Percentiles rank a stretch among this genome's conserved stretches.
These are phyloP conservation scores for Zoanthus solanderi DNA, from an alignment of 92 coral and sea anemone species.

Conservation along the genomic window DNA sequence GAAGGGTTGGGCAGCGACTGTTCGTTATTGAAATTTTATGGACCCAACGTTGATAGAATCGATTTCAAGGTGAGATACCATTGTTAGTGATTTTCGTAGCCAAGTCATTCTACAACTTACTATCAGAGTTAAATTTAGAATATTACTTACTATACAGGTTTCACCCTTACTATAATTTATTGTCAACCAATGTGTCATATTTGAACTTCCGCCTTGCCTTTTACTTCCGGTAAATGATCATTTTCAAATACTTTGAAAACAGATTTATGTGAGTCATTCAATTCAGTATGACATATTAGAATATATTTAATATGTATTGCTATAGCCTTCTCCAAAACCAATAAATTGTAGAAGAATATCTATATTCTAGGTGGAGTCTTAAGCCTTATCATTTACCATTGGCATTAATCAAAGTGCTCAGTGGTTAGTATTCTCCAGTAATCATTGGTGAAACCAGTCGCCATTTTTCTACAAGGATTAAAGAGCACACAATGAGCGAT, in stretches of 20 bases:
- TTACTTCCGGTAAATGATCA: background rate
- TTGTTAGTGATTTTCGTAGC: background rate
- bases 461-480: too few relatives aligned
- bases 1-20: slow-evolving; percentile 6
- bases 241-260: background rate
- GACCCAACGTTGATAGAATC: slow-evolving; percentile 39
- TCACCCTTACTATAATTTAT: background rate
- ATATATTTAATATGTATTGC: too few relatives aligned
- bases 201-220: background rate
- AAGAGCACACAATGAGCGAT: too few relatives aligned
- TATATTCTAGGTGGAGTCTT: too few relatives aligned
- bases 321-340: too few relatives aligned
- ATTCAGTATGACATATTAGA: too few relatives aligned
- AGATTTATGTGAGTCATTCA: too few relatives aligned
- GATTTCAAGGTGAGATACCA: slow-evolving; percentile 25
- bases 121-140: background rate
- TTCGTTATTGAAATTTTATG: slow-evolving; percentile 37
- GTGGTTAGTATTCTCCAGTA: too few relatives aligned
- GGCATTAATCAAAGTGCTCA: too few relatives aligned
- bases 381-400: too few relatives aligned
- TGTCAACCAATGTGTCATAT: background rate
- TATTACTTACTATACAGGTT: background rate
- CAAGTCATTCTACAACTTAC: background rate
- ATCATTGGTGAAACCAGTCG: too few relatives aligned
- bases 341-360: too few relatives aligned